A percentile compares a stretch with the other conserved stretches of the same genome.
Conservation (phyloP, 1,140 invertebrate species). For the Atta cephalotes region DNA sequence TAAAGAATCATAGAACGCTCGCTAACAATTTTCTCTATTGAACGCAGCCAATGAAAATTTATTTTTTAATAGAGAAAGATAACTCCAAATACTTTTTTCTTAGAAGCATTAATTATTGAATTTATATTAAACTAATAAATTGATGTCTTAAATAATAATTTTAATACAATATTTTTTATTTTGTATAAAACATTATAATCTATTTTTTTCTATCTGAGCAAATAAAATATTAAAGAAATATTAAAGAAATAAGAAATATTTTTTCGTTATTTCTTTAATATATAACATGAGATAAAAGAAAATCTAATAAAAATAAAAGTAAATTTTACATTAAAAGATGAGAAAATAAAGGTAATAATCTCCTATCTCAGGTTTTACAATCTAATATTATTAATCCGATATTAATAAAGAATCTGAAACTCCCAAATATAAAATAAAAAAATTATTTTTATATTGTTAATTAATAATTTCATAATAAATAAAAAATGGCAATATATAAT, state of each 20-base stretch:
- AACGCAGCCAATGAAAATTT: neutral
- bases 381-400: neutral
- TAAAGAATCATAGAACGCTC: too few species aligned
- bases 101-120: neutral
- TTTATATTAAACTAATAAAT: neutral
- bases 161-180: neutral
- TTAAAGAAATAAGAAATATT: neutral
- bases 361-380: neutral
- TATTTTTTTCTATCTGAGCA: neutral
- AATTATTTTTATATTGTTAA: neutral
- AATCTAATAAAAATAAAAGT: neutral
- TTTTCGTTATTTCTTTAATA: neutral
- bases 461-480: constrained; percentile 13
- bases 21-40: too few species aligned
- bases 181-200: neutral
- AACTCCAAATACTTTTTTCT: neutral
- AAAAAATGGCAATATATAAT: neutral
- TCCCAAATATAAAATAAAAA: neutral
- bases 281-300: neutral
- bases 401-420: neutral
- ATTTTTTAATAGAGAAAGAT: neutral
- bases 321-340: neutral
- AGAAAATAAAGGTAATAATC: neutral
- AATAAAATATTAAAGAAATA: neutral
- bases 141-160: neutral